phyloP scores from a whole-genome alignment of 2,888 invertebrate species.

The Strigamia maritima region DNA sequence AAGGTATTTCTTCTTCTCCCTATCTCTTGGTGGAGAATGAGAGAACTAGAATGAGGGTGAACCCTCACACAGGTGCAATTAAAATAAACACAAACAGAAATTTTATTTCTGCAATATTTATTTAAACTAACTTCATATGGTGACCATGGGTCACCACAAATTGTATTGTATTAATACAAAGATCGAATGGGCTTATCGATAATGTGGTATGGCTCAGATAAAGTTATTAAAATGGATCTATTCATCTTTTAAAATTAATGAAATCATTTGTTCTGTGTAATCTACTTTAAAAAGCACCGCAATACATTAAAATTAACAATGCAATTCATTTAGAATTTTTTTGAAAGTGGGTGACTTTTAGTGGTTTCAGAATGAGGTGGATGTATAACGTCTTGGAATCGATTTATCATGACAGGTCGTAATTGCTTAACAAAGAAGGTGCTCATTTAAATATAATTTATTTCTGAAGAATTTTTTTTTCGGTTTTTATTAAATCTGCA shows the following conservation, averaged over 20 bases:
- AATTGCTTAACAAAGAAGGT: conserved; percentile 12
- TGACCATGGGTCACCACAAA: no score
- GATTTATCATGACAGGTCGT: conserved; percentile 5
- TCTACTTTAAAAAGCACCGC: conserved; percentile 16
- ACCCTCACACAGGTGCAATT: no score
- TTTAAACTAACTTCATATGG: no score
- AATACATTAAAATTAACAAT: conserved; percentile 22
- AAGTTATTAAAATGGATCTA: background rate
- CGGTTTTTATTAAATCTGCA: background rate
- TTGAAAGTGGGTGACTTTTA: background rate
- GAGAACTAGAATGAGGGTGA: no score
- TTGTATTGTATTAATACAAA: no score
- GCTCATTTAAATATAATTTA: conserved; percentile 18
- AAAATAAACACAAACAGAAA: no score
- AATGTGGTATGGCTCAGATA: no score
- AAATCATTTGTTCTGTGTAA: conserved; percentile 7
- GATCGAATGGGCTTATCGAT: no score
- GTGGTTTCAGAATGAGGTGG: background rate
- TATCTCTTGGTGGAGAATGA: no score
- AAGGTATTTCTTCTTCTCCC: no score
- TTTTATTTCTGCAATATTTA: no score
- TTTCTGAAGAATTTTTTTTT: background rate
- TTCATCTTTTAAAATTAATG: background rate
- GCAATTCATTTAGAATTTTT: background rate
- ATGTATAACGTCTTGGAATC: background rate